These are phyloP conservation scores for Galagoides demidoff DNA, from an alignment of 2,797 vertebrate species.

Conservation along the genomic window DNA sequence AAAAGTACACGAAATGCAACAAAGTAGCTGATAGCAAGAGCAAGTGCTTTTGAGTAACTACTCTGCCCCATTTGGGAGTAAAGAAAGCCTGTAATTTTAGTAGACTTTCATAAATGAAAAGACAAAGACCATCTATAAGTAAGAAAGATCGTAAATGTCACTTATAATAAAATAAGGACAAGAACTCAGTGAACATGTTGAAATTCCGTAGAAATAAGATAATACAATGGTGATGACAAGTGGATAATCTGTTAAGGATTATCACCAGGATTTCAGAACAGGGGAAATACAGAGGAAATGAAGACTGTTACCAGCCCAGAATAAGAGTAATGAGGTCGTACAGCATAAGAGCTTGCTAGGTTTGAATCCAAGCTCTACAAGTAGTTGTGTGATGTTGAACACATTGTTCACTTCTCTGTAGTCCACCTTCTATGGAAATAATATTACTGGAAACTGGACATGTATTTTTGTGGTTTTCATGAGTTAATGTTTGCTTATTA, in stretches of 20 bases:
- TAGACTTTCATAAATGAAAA: constrained; percentile 8
- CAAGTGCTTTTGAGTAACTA: background rate
- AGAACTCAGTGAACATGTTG: background rate
- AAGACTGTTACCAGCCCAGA: background rate
- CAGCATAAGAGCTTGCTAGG: background rate
- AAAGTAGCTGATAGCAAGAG: background rate
- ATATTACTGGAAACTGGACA: background rate
- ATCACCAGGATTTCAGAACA: background rate
- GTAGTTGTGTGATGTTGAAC: background rate
- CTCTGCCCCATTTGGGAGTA: background rate
- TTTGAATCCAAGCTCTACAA: background rate
- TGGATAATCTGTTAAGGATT: background rate
- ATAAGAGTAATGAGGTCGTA: background rate
- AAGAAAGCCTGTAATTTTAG: background rate
- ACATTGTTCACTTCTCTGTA: background rate
- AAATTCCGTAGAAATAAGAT: background rate
- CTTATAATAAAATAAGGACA: background rate
- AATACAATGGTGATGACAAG: background rate
- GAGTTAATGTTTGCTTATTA: background rate
- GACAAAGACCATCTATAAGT: background rate
- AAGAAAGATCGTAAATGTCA: background rate
- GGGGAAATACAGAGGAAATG: background rate
- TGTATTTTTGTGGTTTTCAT: background rate
- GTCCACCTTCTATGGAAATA: background rate
- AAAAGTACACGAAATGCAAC: constrained; percentile 1